Conservation (phyloP, 2,797 vertebrate species). For the Artibeus lituratus region DNA sequence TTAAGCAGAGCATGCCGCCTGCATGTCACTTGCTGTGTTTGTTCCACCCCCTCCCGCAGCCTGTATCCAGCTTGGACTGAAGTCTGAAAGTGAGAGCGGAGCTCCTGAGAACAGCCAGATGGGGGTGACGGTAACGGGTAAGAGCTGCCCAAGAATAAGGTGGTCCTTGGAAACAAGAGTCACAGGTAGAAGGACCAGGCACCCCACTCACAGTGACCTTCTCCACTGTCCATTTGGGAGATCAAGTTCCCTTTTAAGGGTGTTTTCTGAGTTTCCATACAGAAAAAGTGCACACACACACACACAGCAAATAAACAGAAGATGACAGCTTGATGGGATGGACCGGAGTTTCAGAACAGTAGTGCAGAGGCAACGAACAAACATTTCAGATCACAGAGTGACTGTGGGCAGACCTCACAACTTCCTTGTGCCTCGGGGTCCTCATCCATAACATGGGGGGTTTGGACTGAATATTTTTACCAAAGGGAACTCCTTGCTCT, state of each 20-base stretch:
- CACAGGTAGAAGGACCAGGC: neutral
- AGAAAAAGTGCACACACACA: neutral
- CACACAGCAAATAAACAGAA: neutral
- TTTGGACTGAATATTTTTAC: neutral
- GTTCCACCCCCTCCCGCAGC: neutral
- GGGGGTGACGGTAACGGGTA: neutral
- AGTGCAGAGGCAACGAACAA: neutral
- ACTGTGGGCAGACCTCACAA: neutral
- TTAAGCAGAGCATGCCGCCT: neutral
- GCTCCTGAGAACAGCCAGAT: neutral
- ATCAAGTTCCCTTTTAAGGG: neutral
- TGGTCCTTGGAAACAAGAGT: neutral
- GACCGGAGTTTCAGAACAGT: neutral
- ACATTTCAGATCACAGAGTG: neutral
- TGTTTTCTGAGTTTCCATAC: neutral
- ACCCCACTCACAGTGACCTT: neutral
- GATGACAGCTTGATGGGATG: neutral
- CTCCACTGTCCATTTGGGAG: neutral
- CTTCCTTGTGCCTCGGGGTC: neutral
- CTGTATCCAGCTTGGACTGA: neutral
- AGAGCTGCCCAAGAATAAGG: neutral
- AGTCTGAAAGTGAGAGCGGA: neutral
- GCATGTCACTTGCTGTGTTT: neutral
- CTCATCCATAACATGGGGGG: neutral
- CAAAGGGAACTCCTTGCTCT: neutral